phyloP scores from a whole-genome alignment of 2,888 invertebrate species.

The Acleris literana region DNA sequence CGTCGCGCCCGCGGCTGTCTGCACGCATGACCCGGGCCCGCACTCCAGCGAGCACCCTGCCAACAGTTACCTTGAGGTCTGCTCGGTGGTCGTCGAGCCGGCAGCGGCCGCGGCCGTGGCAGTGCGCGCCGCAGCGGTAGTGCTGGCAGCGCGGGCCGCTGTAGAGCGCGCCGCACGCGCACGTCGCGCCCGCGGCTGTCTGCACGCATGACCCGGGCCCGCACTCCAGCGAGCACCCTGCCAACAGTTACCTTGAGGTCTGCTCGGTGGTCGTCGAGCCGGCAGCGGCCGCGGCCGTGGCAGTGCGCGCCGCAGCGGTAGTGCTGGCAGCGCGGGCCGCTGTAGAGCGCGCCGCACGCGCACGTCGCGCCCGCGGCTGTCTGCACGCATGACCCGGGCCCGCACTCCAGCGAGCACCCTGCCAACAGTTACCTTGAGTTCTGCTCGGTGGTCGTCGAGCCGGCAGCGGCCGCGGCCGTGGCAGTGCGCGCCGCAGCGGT shows the following conservation, averaged over 20 bases:
- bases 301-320: constrained; percentile 88
- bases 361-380: constrained; percentile 78
- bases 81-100: constrained; percentile 38
- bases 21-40: constrained; percentile 80
- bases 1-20: constrained; percentile 72
- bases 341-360: constrained; percentile 85
- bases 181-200: constrained; percentile 72
- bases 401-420: too few relatives aligned
- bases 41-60: too few relatives aligned
- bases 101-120: constrained; percentile 76
- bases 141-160: constrained; percentile 86
- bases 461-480: constrained; percentile 68
- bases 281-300: constrained; percentile 69
- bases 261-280: constrained; percentile 38
- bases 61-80: constrained; percentile 66
- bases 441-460: constrained; percentile 39
- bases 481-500: constrained; percentile 87
- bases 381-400: constrained; percentile 79
- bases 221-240: too few relatives aligned
- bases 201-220: constrained; percentile 80
- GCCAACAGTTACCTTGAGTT: constrained; percentile 69
- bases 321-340: constrained; percentile 86
- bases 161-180: constrained; percentile 86
- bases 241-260: constrained; percentile 68
- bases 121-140: constrained; percentile 87